Evolutionary conservation across 2,113 vertebrate species (phyloP).

Genomic region (Oenanthe oenanthe): DNA sequence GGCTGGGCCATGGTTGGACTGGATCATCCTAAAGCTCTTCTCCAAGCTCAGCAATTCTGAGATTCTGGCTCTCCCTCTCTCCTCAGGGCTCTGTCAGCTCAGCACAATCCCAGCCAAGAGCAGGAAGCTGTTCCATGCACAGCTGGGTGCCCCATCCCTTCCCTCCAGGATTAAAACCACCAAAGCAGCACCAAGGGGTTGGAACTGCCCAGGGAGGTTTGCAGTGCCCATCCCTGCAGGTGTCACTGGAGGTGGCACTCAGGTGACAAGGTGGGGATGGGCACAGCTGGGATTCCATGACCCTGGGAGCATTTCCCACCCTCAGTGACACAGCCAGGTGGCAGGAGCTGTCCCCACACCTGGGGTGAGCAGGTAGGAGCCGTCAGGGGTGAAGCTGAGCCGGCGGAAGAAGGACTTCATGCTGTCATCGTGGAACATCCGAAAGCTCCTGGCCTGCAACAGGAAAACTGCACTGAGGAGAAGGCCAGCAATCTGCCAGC

Average conservation of each 20-base stretch:
- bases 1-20: neutral
- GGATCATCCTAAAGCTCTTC: neutral
- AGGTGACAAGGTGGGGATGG: accelerated
- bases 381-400: conserved; percentile 93
- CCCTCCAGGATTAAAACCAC: neutral
- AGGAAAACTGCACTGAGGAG: neutral
- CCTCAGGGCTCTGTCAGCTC: neutral
- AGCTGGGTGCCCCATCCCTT: neutral
- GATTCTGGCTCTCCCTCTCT: neutral
- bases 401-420: conserved; percentile 98
- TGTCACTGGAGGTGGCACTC: neutral
- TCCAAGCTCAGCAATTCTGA: neutral
- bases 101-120: neutral
- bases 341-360: conserved; percentile 57
- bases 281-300: neutral
- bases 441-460: conserved; percentile 84
- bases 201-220: neutral
- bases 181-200: neutral
- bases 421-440: conserved; percentile 97
- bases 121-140: neutral
- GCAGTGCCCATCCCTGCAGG: neutral
- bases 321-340: neutral
- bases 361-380: conserved; percentile 90
- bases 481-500: neutral
- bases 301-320: neutral